Evolutionary conservation across 2,113 vertebrate species (phyloP).

Genomic region (Leptodactylus fuscus): DNA sequence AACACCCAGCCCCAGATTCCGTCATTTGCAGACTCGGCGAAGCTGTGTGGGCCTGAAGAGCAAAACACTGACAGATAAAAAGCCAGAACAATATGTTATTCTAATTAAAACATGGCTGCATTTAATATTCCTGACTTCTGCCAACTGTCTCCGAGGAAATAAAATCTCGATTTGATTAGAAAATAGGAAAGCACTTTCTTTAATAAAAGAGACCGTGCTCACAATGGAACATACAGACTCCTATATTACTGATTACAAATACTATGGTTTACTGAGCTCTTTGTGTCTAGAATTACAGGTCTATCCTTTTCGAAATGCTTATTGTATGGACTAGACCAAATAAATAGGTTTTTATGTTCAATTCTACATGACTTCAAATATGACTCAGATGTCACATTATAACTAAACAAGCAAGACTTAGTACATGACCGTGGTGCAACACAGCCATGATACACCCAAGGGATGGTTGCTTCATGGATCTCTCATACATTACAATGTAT

Average conservation of each 20-base stretch:
- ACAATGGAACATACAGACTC: slow-evolving; percentile 9
- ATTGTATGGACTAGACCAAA: not conserved
- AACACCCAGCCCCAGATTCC: not conserved
- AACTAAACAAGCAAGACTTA: no score
- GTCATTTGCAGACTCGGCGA: slow-evolving; percentile 4
- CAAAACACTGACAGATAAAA: slow-evolving; percentile 44
- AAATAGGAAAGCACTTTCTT: slow-evolving; percentile 35
- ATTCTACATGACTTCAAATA: no score
- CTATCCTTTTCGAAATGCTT: not conserved
- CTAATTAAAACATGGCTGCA: slow-evolving; percentile 46
- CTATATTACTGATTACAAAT: slow-evolving; percentile 11
- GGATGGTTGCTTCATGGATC: no score
- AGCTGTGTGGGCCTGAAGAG: not conserved
- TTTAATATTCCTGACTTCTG: slow-evolving; percentile 44
- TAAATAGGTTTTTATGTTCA: not conserved
- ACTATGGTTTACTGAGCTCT: not conserved
- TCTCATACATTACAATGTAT: no score
- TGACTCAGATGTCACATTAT: not conserved
- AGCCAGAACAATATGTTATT: slow-evolving; percentile 35
- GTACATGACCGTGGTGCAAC: no score
- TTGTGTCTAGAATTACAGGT: not conserved
- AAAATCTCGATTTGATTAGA: slow-evolving; percentile 43
- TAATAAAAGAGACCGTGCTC: slow-evolving; percentile 24
- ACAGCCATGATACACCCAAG: no score
- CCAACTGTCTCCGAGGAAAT: slow-evolving; percentile 44